Conservation (phyloP, 2,113 vertebrate species). For the Tor tambroides region DNA sequence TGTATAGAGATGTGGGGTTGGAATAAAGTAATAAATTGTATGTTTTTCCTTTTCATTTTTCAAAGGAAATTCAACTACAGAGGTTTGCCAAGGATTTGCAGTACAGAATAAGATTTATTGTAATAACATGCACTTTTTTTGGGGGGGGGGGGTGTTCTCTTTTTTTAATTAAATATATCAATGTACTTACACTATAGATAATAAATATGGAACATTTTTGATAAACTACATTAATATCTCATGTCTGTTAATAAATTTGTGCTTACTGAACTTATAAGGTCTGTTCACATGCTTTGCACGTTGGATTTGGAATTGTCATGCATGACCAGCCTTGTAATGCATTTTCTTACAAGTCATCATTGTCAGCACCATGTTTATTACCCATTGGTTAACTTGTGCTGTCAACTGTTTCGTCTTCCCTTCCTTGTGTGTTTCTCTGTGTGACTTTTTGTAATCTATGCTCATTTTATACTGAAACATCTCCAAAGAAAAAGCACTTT, state of each 20-base stretch:
- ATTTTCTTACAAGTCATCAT: neutral
- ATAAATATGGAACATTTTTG: conserved; percentile 12
- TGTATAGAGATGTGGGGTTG: neutral
- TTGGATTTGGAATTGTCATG: neutral
- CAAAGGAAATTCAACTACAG: neutral
- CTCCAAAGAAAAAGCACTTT: neutral
- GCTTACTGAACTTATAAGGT: neutral
- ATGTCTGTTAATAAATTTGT: neutral
- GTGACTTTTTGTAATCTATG: neutral
- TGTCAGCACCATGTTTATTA: neutral
- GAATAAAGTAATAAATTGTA: neutral
- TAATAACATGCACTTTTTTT: neutral
- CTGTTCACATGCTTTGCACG: neutral
- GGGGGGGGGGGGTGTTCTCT: neutral
- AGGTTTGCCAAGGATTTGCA: neutral
- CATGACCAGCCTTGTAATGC: neutral
- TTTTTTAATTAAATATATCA: neutral
- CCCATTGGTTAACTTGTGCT: neutral
- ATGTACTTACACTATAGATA: neutral
- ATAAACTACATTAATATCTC: neutral
- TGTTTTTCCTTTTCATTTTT: neutral
- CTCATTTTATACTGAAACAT: neutral
- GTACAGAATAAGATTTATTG: neutral
- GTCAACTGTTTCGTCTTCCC: neutral
- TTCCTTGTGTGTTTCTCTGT: neutral